Base-by-base conservation (phyloP, 2,888 invertebrate species). In the Drosophila rellima region DNA sequence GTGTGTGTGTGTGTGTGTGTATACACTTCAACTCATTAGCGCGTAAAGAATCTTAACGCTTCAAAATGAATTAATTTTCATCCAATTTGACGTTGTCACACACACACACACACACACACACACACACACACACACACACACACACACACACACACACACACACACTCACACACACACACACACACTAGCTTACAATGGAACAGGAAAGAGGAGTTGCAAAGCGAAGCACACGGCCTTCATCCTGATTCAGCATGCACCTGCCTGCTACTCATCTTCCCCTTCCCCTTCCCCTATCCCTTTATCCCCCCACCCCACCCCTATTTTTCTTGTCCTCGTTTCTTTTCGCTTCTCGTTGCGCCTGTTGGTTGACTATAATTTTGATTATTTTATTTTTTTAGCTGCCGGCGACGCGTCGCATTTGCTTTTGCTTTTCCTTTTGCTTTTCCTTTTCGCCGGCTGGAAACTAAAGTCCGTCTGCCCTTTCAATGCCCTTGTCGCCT, bases 1-100 rank as follows among this genome's bases (percentile, higher is more conserved):
- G 37, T 29, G 37, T 63, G 29, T 33, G 20, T 10, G 15, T 20
- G 8, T 56, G 44, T 45, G 44, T 13, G n/a, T 35, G n/a, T 35
- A 47, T 67, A 70, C 80, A 85, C 83, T 82, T 81, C 73, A 84
- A 84, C 82, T 84, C 87, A 84, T 84, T 84, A 84, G 82, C 75
- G 78, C 74, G 74, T 74, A 71, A 87, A 63, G 78, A 74, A 77
- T 74, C 70, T 78, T 78, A 77, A 77, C 77, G 83, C 84, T 84
- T 84, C 82, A 87, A 87, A 84, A 87, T 84, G 87, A 87, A 87
- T 84, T 87, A 87, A 84, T 84, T 84, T 80, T 84, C 80, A 84
- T 87, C 83, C 86, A 82, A 80, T 82, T 85, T 85, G 83, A 60
- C 70, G 73, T 70, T 72, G 86, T 76, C 74, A 61, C 76, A 61